Conservation (phyloP, 2,888 invertebrate species). For the Gasteruption jaculator region DNA sequence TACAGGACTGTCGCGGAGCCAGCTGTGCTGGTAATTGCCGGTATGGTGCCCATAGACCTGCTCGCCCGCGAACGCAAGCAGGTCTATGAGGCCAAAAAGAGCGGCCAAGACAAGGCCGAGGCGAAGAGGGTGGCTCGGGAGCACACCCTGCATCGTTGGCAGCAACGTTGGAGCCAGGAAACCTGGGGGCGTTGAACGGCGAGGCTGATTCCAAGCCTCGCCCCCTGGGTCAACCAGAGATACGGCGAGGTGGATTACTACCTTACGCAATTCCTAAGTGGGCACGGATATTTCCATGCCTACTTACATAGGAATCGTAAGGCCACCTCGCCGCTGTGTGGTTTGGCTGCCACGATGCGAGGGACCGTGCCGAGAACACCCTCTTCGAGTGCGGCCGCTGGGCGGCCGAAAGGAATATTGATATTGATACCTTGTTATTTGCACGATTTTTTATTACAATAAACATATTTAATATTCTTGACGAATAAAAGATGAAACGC, state of each 20-base stretch:
- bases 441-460: too few relatives aligned
- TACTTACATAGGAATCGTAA: constrained; percentile 16
- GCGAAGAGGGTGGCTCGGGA: background rate
- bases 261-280: constrained; percentile 19
- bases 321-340: too few relatives aligned
- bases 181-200: constrained; percentile 16
- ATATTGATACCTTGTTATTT: too few relatives aligned
- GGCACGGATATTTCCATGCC: constrained; percentile 18
- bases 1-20: background rate
- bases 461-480: too few relatives aligned
- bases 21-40: background rate
- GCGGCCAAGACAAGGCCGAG: background rate
- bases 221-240: constrained; percentile 14
- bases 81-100: background rate
- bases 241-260: constrained; percentile 20
- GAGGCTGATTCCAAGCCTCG: constrained; percentile 13
- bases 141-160: constrained; percentile 15
- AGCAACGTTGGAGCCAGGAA: constrained; percentile 17
- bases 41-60: background rate
- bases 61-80: constrained; percentile 17
- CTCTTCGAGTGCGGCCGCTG: constrained; percentile 6
- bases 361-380: constrained; percentile 4
- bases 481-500: too few relatives aligned
- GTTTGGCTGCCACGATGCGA: background rate
- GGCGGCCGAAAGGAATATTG: background rate